Conservation (phyloP, 2,797 vertebrate species). For the Lepidocolaptes lacrymiger region DNA sequence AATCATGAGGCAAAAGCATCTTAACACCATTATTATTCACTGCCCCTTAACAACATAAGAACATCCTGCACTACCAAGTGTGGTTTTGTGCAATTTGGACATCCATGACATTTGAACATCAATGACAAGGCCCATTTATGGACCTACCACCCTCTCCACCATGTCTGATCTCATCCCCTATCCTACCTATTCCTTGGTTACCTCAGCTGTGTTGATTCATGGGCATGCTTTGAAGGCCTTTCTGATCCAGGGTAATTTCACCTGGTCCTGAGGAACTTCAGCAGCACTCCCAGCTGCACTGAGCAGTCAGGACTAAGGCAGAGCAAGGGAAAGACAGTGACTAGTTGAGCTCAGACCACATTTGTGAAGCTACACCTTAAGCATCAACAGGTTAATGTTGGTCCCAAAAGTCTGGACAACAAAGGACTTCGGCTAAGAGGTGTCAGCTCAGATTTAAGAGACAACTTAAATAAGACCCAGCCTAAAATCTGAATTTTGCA, state of each 20-base stretch:
- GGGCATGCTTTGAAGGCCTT: not conserved
- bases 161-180: not conserved
- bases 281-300: not conserved
- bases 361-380: not conserved
- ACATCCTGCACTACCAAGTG: not conserved
- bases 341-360: not conserved
- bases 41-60: not conserved
- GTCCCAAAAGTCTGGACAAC: not conserved
- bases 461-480: not conserved
- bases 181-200: not conserved
- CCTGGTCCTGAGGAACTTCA: not conserved
- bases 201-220: not conserved
- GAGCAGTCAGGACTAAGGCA: not conserved
- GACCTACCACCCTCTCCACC: not conserved
- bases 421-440: not conserved
- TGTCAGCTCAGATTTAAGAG: not conserved
- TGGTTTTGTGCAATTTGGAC: not conserved
- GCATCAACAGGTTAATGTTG: not conserved
- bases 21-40: not conserved
- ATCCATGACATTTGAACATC: not conserved
- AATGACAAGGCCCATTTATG: not conserved
- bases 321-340: not conserved
- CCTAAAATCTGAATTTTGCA: not conserved
- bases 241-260: not conserved
- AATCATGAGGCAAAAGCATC: not conserved